Evolutionary conservation across 1,140 invertebrate genomes (phyloP).

Genomic region (Drosophila virilis): DNA sequence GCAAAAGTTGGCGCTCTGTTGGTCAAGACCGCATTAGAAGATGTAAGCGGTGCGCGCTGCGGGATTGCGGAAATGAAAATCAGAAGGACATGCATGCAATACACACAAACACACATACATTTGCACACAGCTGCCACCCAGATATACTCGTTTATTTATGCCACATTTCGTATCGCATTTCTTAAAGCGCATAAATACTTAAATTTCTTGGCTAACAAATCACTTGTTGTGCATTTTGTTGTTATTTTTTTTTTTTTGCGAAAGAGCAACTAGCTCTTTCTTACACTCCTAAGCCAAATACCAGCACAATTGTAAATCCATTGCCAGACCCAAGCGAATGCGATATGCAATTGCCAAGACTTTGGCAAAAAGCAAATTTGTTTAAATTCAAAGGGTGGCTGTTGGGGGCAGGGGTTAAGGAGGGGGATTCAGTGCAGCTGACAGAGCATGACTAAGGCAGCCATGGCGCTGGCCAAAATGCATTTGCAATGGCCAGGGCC

Average conservation of each 20-base stretch:
- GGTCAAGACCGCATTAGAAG: conserved; percentile 33
- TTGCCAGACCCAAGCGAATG: too few species aligned
- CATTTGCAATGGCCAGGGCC: conserved; percentile 15
- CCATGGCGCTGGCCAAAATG: conserved; percentile 26
- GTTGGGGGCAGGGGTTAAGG: not conserved
- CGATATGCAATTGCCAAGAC: conserved; percentile 14
- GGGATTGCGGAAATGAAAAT: not conserved
- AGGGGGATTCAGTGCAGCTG: not conserved
- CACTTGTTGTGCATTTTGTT: not conserved
- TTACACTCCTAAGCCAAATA: conserved; percentile 13
- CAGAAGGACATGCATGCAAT: not conserved
- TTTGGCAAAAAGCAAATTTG: conserved; percentile 19
- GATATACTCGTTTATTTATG: not conserved
- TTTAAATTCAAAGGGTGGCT: conserved; percentile 6
- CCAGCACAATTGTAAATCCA: not conserved
- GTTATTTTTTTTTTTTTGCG: too few species aligned
- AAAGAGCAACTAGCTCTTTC: not conserved
- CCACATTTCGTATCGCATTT: not conserved
- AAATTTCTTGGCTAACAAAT: conserved; percentile 4
- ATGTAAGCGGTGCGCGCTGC: not conserved
- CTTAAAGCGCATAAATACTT: not conserved
- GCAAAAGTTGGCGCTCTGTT: conserved; percentile 26
- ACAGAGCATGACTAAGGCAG: not conserved
- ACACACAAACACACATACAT: not conserved
- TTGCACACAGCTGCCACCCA: not conserved